phyloP scores from a whole-genome alignment of 37 sponge, comb jelly and placozoan species.

The Ianthella basta region DNA sequence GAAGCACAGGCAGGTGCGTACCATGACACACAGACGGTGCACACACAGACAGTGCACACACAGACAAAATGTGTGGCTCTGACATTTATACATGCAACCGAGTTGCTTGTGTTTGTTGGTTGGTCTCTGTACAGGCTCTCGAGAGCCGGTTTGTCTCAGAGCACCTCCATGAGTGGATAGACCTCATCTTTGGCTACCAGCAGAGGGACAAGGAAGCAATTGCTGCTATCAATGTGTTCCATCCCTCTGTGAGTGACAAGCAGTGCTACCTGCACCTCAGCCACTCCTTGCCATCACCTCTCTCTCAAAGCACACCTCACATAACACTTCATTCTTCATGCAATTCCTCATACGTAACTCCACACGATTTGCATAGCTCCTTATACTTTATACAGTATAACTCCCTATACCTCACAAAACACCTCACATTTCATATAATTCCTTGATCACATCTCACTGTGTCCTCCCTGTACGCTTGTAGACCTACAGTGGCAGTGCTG shows the following conservation, averaged over 20 bases:
- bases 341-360: neutral
- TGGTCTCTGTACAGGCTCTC: slow-evolving; percentile 72
- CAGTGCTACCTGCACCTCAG: neutral
- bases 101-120: neutral
- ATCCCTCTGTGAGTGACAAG: slow-evolving; percentile 80
- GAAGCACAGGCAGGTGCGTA: slow-evolving; percentile 91
- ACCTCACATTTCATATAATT: neutral
- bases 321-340: neutral
- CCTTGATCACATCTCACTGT: neutral
- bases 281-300: neutral
- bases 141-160: slow-evolving; percentile 94
- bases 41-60: neutral
- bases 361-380: neutral
- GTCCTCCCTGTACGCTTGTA: slow-evolving; percentile 3
- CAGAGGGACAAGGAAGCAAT: slow-evolving; percentile 92
- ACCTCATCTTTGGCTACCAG: slow-evolving; percentile 96
- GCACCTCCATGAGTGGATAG: slow-evolving; percentile 95
- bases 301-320: neutral
- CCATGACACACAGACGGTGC: neutral
- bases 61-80: neutral
- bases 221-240: slow-evolving; percentile 96
- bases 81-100: too few relatives aligned
- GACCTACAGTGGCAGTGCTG: slow-evolving; percentile 86
- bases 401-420: neutral
- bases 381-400: neutral